Conservation (phyloP, 2,113 vertebrate species). For the Centropus bengalensis region DNA sequence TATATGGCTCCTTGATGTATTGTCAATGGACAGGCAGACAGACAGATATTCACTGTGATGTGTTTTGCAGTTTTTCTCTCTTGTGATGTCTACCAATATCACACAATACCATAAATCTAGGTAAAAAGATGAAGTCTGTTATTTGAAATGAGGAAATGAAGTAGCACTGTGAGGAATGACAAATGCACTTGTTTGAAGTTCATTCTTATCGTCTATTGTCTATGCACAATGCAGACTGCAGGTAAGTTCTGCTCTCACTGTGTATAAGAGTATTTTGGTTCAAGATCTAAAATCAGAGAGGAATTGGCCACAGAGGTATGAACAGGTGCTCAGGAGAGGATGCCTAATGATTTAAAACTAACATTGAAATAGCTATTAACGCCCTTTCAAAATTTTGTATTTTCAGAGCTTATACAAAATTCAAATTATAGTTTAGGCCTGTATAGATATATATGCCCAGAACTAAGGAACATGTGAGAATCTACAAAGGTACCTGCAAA, state of each 20-base stretch:
- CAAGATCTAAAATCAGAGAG: neutral
- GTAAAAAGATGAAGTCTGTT: neutral
- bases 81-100: neutral
- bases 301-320: neutral
- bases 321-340: neutral
- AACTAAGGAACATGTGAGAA: neutral
- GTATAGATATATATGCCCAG: neutral
- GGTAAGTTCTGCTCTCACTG: neutral
- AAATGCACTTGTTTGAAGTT: neutral
- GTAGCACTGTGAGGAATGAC: neutral
- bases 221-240: accelerated
- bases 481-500: neutral
- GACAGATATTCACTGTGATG: neutral
- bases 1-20: neutral
- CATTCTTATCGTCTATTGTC: neutral
- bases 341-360: neutral
- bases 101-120: neutral
- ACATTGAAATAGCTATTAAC: neutral
- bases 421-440: neutral
- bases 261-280: neutral
- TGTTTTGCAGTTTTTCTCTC: neutral
- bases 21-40: neutral
- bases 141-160: neutral
- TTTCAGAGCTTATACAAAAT: neutral
- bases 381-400: neutral